Evolutionary conservation across 2,888 invertebrate species (phyloP), one percentile per base, ranked within the genome.

Genomic region (Leuctra nigra): DNA sequence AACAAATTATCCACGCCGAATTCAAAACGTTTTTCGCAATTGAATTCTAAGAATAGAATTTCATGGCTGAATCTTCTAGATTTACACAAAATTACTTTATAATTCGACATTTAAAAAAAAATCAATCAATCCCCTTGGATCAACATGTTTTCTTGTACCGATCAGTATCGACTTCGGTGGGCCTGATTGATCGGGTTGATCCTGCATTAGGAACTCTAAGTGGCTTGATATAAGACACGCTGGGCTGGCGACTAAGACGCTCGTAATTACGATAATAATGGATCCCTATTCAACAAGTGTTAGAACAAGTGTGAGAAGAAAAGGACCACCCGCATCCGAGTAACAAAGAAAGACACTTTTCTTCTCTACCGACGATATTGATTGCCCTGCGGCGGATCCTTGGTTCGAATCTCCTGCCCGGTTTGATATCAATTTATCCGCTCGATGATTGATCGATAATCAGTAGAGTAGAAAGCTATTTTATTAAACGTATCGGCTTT

Each of bases 271-370:
- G 44, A 44, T 44, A 41, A 41, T 41, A 44, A 44, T 44, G 23
- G 44, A 44, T 29, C 11, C 29, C 29, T 29, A 29, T 29, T 29
- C 29, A 29, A 29, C 29, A 29, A 44, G 41, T 41, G 41, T 41
- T 41, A 41, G 41, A 41, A 41, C 41, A 41, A 41, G 44, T 44
- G 44, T 44, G 44, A 44, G 44, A 44, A 44, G 44, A 44, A 20
- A 39, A 20, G 18, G 44, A 44, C 44, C 44, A 44, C 44, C 44
- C 44, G 44, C 44, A 44, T 4, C 7, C 23, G 18, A 11, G 9
- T 20, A 44, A 44, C 44, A 44, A 44, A 44, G 44, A 44, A 23
- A 4, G 44, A 44, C 44, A 44, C 44, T 44, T 44, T 44, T 23
- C 39, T n/a, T 16, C n/a, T n/a, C 2, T 22, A 18, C 18, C 16